Conservation (phyloP, 2,113 vertebrate genomes). For the Clupea harengus region DNA sequence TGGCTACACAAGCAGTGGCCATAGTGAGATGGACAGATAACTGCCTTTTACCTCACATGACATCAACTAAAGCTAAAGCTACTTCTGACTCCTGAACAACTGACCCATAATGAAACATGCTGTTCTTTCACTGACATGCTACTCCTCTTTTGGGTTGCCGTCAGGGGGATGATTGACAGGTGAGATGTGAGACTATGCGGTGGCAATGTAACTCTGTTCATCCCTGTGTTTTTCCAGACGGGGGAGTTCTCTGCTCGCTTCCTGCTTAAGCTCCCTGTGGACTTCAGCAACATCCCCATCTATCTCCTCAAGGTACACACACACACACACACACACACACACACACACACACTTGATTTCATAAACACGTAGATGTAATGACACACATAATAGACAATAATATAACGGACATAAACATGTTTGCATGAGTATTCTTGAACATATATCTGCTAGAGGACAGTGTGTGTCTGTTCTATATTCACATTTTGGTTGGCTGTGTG, state of each 20-base stretch:
- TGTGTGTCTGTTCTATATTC: conserved; percentile 8
- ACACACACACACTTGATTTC: not conserved
- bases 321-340: not conserved
- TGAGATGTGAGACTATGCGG: not conserved
- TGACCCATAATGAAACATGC: not conserved
- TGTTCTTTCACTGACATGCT: not conserved
- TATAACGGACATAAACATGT: not conserved
- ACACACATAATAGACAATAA: not conserved
- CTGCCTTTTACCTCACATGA: no score
- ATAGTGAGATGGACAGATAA: no score
- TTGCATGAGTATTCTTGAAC: not conserved
- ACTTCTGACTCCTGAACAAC: not conserved
- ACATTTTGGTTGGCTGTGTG: not conserved
- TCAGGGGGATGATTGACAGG: not conserved
- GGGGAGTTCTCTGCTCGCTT: conserved; percentile 97
- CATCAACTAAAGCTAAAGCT: no score
- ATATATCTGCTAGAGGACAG: not conserved
- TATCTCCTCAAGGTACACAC: conserved; percentile 94
- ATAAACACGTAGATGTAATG: not conserved
- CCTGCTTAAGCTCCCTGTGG: conserved; percentile 93
- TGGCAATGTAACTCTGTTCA: not conserved
- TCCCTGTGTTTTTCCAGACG: conserved; percentile 73
- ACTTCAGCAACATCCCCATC: conserved; percentile 96
- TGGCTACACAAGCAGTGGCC: no score
- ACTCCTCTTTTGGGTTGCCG: not conserved